Conservation (phyloP, 2,113 vertebrate species). For the Arenaria interpres region DNA sequence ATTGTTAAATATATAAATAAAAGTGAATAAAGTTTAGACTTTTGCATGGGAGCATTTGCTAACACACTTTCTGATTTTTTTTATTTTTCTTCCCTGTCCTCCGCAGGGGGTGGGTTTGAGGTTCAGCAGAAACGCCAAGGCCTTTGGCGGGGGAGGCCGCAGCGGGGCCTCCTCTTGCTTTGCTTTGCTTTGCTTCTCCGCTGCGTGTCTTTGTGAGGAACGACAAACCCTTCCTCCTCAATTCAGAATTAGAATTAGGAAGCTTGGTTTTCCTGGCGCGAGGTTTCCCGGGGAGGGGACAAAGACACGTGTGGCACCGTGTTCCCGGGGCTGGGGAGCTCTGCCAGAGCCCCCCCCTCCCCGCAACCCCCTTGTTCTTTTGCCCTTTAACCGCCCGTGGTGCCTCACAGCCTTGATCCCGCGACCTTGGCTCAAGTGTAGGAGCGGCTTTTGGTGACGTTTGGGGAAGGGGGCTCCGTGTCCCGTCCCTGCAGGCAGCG, state of each 20-base stretch:
- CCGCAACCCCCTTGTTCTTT: accelerated
- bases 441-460: accelerated
- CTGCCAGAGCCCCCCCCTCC: background rate
- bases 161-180: background rate
- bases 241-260: background rate
- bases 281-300: background rate
- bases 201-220: background rate
- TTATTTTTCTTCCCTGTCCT: background rate
- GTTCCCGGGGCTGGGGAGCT: background rate
- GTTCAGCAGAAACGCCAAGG: background rate
- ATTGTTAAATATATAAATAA: constrained; percentile 85
- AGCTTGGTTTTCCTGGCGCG: background rate
- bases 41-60: constrained; percentile 76
- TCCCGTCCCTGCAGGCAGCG: background rate
- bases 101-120: accelerated
- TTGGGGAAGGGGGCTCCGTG: background rate
- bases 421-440: accelerated
- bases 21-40: constrained; percentile 83
- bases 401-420: accelerated
- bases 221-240: background rate
- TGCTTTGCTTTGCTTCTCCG: background rate
- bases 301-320: accelerated
- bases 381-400: accelerated
- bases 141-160: background rate
- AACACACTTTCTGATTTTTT: constrained; percentile 15